These are phyloP conservation scores for Poeciliopsis retropinna DNA, from an alignment of 2,113 vertebrate genomes.

Conservation along the genomic window DNA sequence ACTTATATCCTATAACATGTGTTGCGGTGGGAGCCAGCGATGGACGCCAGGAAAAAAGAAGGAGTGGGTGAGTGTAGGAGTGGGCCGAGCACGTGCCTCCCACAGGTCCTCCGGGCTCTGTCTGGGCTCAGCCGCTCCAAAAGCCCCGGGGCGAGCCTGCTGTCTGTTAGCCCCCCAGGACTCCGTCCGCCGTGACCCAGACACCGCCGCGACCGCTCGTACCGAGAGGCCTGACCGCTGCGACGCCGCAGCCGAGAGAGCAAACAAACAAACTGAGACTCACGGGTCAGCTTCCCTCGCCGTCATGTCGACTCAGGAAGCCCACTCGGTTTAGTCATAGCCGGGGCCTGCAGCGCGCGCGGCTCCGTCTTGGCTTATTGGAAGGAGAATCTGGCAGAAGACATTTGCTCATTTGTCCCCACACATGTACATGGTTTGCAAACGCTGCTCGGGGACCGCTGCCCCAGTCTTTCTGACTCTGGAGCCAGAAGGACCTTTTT, in stretches of 20 bases:
- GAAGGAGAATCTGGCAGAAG: slow-evolving; percentile 67
- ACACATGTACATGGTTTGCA: slow-evolving; percentile 77
- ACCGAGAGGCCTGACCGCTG: slow-evolving; percentile 70
- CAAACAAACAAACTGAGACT: slow-evolving; percentile 68
- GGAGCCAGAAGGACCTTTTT: slow-evolving; percentile 52
- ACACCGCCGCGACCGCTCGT: slow-evolving; percentile 71
- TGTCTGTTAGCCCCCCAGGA: slow-evolving; percentile 56
- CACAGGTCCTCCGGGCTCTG: slow-evolving; percentile 66
- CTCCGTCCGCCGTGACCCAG: slow-evolving; percentile 56
- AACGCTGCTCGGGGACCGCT: slow-evolving; percentile 61
- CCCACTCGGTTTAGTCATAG: slow-evolving; percentile 69
- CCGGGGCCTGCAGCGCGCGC: slow-evolving; percentile 53
- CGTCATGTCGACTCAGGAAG: slow-evolving; percentile 65
- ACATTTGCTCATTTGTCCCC: slow-evolving; percentile 77
- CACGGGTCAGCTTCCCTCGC: slow-evolving; percentile 58
- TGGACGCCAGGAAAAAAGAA: slow-evolving; percentile 79
- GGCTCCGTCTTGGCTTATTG: slow-evolving; percentile 64
- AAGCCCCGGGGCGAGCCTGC: slow-evolving; percentile 44
- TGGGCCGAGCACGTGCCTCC: slow-evolving; percentile 68
- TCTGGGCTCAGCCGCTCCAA: slow-evolving; percentile 58
- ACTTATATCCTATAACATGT: slow-evolving; percentile 83
- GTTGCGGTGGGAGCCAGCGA: slow-evolving; percentile 73
- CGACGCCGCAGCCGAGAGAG: slow-evolving; percentile 66
- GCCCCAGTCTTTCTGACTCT: slow-evolving; percentile 58
- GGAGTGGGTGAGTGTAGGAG: slow-evolving; percentile 69